These are phyloP conservation scores for Bombyx huttoni DNA, from an alignment of 2,888 invertebrate genomes.

Conservation along the genomic window DNA sequence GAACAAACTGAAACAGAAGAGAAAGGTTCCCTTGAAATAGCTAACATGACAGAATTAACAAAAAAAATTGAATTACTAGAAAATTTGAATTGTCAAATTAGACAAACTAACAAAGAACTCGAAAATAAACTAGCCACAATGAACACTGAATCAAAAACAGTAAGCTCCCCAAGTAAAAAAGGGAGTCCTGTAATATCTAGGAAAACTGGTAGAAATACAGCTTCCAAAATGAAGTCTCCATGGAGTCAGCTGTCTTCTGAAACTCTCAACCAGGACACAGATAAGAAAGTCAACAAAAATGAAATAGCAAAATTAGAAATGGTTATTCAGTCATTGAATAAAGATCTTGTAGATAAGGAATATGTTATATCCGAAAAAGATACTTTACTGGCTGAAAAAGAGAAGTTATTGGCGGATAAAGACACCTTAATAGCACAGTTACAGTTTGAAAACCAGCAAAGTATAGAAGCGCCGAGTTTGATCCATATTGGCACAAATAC, in stretches of 20 bases:
- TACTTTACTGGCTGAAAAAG: slow-evolving; percentile 30
- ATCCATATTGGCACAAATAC: slow-evolving; percentile 35
- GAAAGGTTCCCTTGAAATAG: slow-evolving; percentile 68
- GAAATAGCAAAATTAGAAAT: slow-evolving; percentile 47
- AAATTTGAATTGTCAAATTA: slow-evolving; percentile 65
- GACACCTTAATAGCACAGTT: slow-evolving; percentile 53
- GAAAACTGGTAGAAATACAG: slow-evolving; percentile 51
- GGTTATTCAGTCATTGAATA: slow-evolving; percentile 56
- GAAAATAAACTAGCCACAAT: slow-evolving; percentile 57
- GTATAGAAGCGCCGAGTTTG: slow-evolving; percentile 9
- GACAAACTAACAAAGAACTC: slow-evolving; percentile 65
- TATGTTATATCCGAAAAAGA: slow-evolving; percentile 57
- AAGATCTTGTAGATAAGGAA: slow-evolving; percentile 62
- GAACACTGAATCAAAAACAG: slow-evolving; percentile 34
- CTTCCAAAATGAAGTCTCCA: slow-evolving; percentile 56
- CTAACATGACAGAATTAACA: slow-evolving; percentile 50
- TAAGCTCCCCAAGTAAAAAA: slow-evolving; percentile 39
- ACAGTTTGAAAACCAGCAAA: slow-evolving; percentile 15
- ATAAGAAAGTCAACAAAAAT: slow-evolving; percentile 43
- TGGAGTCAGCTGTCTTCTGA: slow-evolving; percentile 58
- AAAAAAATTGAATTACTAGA: slow-evolving; percentile 67
- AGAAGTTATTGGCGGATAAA: slow-evolving; percentile 51
- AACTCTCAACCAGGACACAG: slow-evolving; percentile 43
- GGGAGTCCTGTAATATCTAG: slow-evolving; percentile 50
- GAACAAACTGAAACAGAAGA: slow-evolving; percentile 63